Evolutionary conservation across 2,888 invertebrate species (phyloP), one percentile per base, ranked within the genome.

Genomic region (Ophion slaviceki): DNA sequence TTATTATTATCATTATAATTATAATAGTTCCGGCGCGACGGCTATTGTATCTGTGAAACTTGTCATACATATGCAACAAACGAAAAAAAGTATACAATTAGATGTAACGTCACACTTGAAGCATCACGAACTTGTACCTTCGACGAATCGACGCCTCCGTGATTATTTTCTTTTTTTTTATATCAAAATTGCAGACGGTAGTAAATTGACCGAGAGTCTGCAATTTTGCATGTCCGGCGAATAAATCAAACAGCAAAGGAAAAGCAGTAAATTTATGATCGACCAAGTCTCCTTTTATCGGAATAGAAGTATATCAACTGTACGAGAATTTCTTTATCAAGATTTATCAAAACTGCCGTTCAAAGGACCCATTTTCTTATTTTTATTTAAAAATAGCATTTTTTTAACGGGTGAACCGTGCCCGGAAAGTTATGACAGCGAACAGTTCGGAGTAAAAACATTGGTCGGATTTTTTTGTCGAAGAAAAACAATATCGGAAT

Each of bases 61-160:
- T 45, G 59, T 84, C 59, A 76, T 80, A 68, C 81, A 79, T 84
- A 82, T 80, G 77, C 68, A 78, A 80, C 71, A 77, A 78, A 72
- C 59, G 4, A 81, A 78, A 76, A 76, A 72, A 82, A 78, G 85
- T 85, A 85, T 85, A 82, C 81, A 85, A 85, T 36, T 78, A 82
- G 74, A 75, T 77, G 78, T 75, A 82, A 78, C 20, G 24, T 32
- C 62, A 57, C 28, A 72, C 36, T 85, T 45, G 24, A 36, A 72
- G n/a, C 28, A 53, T 53, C 5, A 62, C 40, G 20, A 72, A n/a
- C 11, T 32, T 40, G 17, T 45, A 28, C 53, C 64, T 74, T 61
- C 47, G 82, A 71, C 17, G 57, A 17, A 68, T 67, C 77, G 11
- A 72, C 72, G 47, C 45, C 32, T 68, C 64, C 57, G 62, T 53